Evolutionary conservation across 1,140 invertebrate species (phyloP), one percentile per base, ranked within the genome.

Genomic region (Trichonephila clavipes): DNA sequence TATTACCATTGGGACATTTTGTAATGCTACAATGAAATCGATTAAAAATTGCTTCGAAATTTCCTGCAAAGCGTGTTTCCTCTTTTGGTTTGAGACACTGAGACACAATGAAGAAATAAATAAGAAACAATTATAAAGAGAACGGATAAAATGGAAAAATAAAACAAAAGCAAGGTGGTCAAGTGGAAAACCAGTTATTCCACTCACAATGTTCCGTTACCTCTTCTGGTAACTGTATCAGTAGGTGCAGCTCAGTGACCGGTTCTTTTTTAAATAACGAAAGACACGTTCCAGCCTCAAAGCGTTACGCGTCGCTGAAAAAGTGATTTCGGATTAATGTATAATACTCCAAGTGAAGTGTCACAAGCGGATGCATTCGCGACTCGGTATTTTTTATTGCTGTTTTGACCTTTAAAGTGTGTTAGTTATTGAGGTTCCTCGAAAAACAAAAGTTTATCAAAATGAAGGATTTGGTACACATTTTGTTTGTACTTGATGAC

Each of bases 141-240:
- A 87, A 40, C 85, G 85, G 61, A 77, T 77, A 28, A 66, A 64
- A 59, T 62, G 21, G 59, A 44, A 44, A 88, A 44, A 89, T 72
- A 59, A 89, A 89, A 77, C 51, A 77, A 89, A 89, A 77, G 44
- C 64, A 89, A 89, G 88, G 88, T 89, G 88, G 88, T 89, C 88
- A 89, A 59, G 66, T 77, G 66, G 18, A 40, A 51, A 89, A 89
- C 88, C 88, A 51, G 88, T 89, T 89, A 89, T 89, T 89, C 88
- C 88, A 89, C 88, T 89, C n/a, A 40, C 19, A 62, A 40, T 14
- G 66, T 77, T 77, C 88, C 88, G 66, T 89, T 69, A 89, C 18
- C 88, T 16, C 19, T 69, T 44, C 44, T 77, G 24, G 34, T 89
- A 89, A 88, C 59, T 88, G 86, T 88, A 88, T 64, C 86, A 66